Conservation (phyloP, 2,888 invertebrate species). For the Catocala nupta region DNA sequence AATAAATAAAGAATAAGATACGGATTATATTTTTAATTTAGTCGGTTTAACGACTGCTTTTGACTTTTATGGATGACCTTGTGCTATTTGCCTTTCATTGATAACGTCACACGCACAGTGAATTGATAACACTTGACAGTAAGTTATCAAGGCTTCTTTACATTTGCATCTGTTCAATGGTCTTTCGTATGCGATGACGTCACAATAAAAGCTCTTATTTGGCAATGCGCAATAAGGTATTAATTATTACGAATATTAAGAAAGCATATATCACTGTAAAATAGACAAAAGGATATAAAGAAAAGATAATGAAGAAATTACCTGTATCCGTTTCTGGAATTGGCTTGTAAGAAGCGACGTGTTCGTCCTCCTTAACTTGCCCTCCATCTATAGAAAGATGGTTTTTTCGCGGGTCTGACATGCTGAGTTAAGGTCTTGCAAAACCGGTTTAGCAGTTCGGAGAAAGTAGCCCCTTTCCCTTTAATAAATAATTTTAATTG, state of each 20-base stretch:
- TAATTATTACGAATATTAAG: background rate
- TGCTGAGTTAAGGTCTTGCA: slow-evolving; percentile 62
- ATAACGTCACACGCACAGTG: slow-evolving; percentile 38
- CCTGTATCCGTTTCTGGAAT: slow-evolving; percentile 88
- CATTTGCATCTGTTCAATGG: slow-evolving; percentile 24
- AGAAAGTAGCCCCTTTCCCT: slow-evolving; percentile 63
- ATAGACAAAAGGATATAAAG: no score
- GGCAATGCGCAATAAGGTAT: background rate
- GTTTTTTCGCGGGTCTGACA: slow-evolving; percentile 80
- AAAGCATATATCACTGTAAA: no score
- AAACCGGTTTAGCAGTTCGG: slow-evolving; percentile 62
- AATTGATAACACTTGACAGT: slow-evolving; percentile 25
- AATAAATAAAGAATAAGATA: background rate
- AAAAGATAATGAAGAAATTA: slow-evolving; percentile 51
- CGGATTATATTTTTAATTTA: slow-evolving; percentile 35
- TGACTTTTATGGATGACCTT: slow-evolving; percentile 56
- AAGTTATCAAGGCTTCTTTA: slow-evolving; percentile 17
- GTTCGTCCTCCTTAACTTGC: slow-evolving; percentile 83
- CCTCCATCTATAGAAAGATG: slow-evolving; percentile 80
- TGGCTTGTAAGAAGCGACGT: slow-evolving; percentile 84
- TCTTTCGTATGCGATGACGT: slow-evolving; percentile 33
- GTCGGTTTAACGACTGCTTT: slow-evolving; percentile 49
- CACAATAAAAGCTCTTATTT: slow-evolving; percentile 24
- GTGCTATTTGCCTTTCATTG: slow-evolving; percentile 45
- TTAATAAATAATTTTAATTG: slow-evolving; percentile 53